These are phyloP conservation scores for Drosophila elegans DNA, from an alignment of 1,140 invertebrate species.

Conservation along the genomic window DNA sequence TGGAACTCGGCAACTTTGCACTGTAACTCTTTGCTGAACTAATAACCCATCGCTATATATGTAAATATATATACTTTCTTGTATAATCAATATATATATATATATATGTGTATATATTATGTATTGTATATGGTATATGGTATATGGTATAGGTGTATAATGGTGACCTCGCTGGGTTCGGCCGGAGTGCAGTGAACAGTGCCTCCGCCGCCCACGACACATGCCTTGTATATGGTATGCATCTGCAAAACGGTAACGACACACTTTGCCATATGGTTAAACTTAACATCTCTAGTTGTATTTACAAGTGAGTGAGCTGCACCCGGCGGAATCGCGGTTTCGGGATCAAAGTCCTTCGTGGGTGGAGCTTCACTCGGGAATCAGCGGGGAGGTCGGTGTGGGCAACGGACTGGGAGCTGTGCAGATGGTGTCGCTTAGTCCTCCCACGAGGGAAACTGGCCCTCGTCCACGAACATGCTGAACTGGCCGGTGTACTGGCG, in stretches of 20 bases:
- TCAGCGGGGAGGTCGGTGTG: not conserved
- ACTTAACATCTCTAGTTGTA: constrained; percentile 72
- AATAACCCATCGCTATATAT: constrained; percentile 58
- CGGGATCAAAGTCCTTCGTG: constrained; percentile 8
- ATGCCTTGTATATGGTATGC: constrained; percentile 30
- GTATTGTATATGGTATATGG: constrained; percentile 32
- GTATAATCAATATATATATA: constrained; percentile 41
- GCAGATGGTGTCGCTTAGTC: constrained; percentile 59
- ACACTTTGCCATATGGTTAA: constrained; percentile 51
- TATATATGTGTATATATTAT: constrained; percentile 38
- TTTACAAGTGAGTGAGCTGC: constrained; percentile 67
- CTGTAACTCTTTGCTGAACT: constrained; percentile 49
- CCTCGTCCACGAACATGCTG: constrained; percentile 84
- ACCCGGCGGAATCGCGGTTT: constrained; percentile 10
- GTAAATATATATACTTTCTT: constrained; percentile 36
- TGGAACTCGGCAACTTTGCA: constrained; percentile 41
- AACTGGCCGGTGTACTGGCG: constrained; percentile 77
- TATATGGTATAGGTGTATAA: constrained; percentile 53
- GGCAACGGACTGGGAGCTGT: not conserved
- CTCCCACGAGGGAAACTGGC: constrained; percentile 83
- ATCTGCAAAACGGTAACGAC: constrained; percentile 18
- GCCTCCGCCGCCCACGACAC: constrained; percentile 7
- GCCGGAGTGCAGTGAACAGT: constrained; percentile 34
- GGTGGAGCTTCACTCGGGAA: constrained; percentile 1
- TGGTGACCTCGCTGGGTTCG: constrained; percentile 7